phyloP scores from a whole-genome alignment of 2,888 invertebrate species.

The Ennomos fuscantarius region DNA sequence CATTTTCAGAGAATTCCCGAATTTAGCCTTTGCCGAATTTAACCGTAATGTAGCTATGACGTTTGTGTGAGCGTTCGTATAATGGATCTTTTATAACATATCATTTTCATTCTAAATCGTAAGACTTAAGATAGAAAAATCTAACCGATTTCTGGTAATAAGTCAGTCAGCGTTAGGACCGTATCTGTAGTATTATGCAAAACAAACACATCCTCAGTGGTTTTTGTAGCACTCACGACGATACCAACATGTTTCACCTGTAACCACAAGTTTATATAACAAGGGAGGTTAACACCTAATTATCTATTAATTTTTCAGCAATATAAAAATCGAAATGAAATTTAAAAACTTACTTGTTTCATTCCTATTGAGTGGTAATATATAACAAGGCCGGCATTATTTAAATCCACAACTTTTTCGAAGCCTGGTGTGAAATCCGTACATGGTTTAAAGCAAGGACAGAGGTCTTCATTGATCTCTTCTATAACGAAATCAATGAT shows the following conservation, averaged over 20 bases:
- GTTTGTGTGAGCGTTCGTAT: no score
- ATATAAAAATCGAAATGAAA: no score
- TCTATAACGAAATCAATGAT: no score
- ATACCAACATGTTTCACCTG: slow-evolving; percentile 20
- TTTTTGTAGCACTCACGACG: slow-evolving; percentile 16
- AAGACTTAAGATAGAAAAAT: neutral
- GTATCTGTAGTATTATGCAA: slow-evolving; percentile 52
- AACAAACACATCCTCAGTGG: slow-evolving; percentile 44
- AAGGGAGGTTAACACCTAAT: no score
- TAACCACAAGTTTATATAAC: slow-evolving; percentile 16
- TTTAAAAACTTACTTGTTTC: slow-evolving; percentile 40
- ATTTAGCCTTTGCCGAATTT: no score
- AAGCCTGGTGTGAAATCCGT: slow-evolving; percentile 41
- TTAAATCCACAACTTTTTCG: slow-evolving; percentile 50
- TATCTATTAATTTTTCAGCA: no score
- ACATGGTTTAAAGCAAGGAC: slow-evolving; percentile 42
- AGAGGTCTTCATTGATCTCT: slow-evolving; percentile 4
- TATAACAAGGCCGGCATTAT: slow-evolving; percentile 52
- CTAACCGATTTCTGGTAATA: slow-evolving; percentile 51
- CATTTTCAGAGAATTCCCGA: no score
- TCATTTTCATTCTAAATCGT: no score
- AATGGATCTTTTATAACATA: no score
- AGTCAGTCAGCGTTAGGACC: slow-evolving; percentile 43
- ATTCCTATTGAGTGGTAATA: slow-evolving; percentile 44
- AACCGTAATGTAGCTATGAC: no score